These are phyloP conservation scores for Panonychus citri DNA, from an alignment of 1,140 invertebrate species.

Conservation along the genomic window DNA sequence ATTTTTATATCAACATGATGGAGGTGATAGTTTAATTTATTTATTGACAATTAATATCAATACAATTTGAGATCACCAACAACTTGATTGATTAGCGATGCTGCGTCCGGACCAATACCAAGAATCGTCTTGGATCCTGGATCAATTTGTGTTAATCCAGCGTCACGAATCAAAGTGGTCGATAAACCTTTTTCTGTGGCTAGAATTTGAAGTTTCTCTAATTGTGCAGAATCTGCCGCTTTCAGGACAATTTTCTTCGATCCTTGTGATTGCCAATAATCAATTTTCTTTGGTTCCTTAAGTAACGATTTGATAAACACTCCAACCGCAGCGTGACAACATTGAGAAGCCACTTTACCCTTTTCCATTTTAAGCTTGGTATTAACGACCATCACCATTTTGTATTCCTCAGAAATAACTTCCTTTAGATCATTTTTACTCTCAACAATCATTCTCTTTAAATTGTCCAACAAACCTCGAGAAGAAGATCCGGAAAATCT, in stretches of 20 bases:
- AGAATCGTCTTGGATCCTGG: slow-evolving; percentile 63
- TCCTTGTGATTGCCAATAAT: slow-evolving; percentile 47
- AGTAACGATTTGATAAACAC: slow-evolving; percentile 43
- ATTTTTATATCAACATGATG: too few species aligned
- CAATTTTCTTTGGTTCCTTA: slow-evolving; percentile 35
- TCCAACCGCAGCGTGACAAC: slow-evolving; percentile 61
- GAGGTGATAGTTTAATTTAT: too few species aligned
- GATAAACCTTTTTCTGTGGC: slow-evolving; percentile 42
- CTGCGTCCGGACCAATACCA: slow-evolving; percentile 46
- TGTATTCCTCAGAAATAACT: slow-evolving; percentile 22
- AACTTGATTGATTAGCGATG: neutral
- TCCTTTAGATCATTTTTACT: slow-evolving; percentile 14
- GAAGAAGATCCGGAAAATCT: too few species aligned
- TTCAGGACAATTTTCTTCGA: slow-evolving; percentile 61
- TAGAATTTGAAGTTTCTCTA: slow-evolving; percentile 33
- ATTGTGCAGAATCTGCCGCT: slow-evolving; percentile 27
- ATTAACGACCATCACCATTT: slow-evolving; percentile 61
- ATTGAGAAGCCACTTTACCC: slow-evolving; percentile 79
- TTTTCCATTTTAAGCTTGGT: slow-evolving; percentile 80
- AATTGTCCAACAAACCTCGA: too few species aligned
- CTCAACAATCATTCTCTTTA: slow-evolving; percentile 7
- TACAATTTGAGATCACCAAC: neutral
- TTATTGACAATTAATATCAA: too few species aligned
- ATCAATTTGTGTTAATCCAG: slow-evolving; percentile 67
- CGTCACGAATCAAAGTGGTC: slow-evolving; percentile 52